Evolutionary conservation across 2,113 vertebrate genomes (phyloP).

Genomic region (Morone saxatilis): DNA sequence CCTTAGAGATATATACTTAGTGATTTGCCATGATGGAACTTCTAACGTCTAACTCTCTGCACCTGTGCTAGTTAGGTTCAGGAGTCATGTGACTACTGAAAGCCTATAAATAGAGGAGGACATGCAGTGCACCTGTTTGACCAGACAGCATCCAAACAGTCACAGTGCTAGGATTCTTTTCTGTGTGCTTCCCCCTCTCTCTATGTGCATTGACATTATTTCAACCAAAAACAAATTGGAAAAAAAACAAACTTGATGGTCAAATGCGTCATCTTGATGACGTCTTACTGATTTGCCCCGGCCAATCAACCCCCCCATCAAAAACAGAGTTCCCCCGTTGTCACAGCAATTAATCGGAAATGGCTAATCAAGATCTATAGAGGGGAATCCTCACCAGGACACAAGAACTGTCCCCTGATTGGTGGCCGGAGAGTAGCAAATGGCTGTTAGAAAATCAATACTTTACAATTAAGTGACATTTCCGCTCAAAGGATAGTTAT

Average conservation of each 20-base stretch:
- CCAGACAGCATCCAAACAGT: too few relatives aligned
- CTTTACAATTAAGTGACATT: conserved; percentile 71
- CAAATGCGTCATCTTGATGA: conserved; percentile 10
- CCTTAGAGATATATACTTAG: too few relatives aligned
- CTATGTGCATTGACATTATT: neutral
- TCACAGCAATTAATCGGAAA: conserved; percentile 60
- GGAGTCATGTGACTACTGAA: too few relatives aligned
- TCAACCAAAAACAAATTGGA: neutral
- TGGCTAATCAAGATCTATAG: conserved; percentile 73
- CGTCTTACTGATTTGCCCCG: conserved; percentile 21
- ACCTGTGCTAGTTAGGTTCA: too few relatives aligned
- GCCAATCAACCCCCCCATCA: conserved; percentile 21
- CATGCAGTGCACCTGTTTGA: too few relatives aligned
- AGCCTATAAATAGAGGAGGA: too few relatives aligned
- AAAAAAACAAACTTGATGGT: neutral
- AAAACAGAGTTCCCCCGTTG: conserved; percentile 43
- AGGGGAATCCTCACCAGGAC: conserved; percentile 54
- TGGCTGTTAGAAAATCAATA: conserved; percentile 69
- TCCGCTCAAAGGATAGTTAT: conserved; percentile 43
- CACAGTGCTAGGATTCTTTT: neutral
- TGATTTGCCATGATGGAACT: too few relatives aligned
- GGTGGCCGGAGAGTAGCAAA: conserved; percentile 54
- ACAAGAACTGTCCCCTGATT: conserved; percentile 48
- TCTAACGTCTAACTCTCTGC: too few relatives aligned
- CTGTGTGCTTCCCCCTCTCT: neutral